phyloP scores from a whole-genome alignment of 2,113 vertebrate genomes.

The Saiga tatarica region DNA sequence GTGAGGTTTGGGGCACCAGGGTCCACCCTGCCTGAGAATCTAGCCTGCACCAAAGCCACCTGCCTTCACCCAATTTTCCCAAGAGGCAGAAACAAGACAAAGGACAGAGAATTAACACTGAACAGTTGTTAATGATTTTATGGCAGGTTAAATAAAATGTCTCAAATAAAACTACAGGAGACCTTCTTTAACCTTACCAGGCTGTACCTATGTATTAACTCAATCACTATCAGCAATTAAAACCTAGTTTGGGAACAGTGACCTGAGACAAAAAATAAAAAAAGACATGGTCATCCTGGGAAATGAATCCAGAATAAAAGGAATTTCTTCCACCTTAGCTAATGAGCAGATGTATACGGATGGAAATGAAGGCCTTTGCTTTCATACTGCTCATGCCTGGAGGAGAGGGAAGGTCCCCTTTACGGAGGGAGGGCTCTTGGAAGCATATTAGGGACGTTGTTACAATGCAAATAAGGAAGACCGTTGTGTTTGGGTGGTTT shows the following conservation, averaged over 20 bases:
- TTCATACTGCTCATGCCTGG: conserved; percentile 59
- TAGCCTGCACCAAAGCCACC: conserved; percentile 75
- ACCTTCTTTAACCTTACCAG: conserved; percentile 88
- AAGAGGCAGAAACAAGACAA: conserved; percentile 80
- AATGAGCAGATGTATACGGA: conserved; percentile 90
- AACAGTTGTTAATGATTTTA: conserved; percentile 94
- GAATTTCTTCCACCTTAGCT: conserved; percentile 90
- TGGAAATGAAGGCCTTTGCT: conserved; percentile 84
- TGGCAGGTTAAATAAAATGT: conserved; percentile 86
- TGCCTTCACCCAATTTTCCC: conserved; percentile 79
- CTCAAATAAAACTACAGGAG: conserved; percentile 92
- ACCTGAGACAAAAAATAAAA: conserved; percentile 89
- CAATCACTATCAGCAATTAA: conserved; percentile 90
- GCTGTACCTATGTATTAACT: conserved; percentile 97
- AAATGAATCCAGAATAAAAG: conserved; percentile 86
- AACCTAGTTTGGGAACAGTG: conserved; percentile 89
- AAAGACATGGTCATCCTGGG: conserved; percentile 86
- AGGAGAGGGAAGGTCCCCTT: conserved; percentile 80
- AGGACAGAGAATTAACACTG: conserved; percentile 82
- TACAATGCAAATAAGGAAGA: conserved; percentile 80
- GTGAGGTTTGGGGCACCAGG: not conserved
- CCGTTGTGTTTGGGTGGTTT: conserved; percentile 76
- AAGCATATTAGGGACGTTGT: conserved; percentile 80
- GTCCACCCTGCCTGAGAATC: conserved; percentile 40
- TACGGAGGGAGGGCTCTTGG: conserved; percentile 68